These are phyloP conservation scores for Glomeris maerens DNA, from an alignment of 1,140 invertebrate species.

Conservation along the genomic window DNA sequence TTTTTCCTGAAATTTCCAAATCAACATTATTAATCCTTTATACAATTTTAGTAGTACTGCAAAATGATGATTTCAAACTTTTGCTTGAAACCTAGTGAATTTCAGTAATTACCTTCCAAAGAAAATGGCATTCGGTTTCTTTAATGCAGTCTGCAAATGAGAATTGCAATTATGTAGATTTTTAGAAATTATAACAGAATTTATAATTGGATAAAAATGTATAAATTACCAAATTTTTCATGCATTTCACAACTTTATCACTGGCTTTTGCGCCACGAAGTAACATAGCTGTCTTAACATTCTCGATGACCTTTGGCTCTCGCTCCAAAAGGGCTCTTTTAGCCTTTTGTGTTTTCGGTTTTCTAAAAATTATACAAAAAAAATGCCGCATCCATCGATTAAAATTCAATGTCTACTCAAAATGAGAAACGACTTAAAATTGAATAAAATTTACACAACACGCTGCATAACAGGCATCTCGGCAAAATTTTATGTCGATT, in stretches of 20 bases:
- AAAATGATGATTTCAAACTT: too few relatives aligned
- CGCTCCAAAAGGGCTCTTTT: constrained; percentile 65
- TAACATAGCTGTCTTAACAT: constrained; percentile 68
- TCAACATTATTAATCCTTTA: neutral
- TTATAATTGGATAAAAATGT: constrained; percentile 7
- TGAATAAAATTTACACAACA: constrained; percentile 18
- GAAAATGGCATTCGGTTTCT: constrained; percentile 66
- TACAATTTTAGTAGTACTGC: constrained; percentile 3
- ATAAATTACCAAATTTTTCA: constrained; percentile 68
- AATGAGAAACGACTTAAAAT: constrained; percentile 1
- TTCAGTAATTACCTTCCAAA: constrained; percentile 40
- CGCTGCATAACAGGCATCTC: constrained; percentile 19
- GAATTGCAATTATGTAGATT: constrained; percentile 18
- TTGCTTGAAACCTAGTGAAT: constrained; percentile 13
- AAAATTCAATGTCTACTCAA: neutral
- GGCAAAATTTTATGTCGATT: too few relatives aligned
- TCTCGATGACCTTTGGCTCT: constrained; percentile 79
- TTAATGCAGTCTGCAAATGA: constrained; percentile 50
- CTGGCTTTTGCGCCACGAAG: constrained; percentile 73
- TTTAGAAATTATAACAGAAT: neutral
- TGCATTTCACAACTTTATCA: constrained; percentile 49
- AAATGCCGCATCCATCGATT: constrained; percentile 5
- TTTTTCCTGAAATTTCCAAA: constrained; percentile 42
- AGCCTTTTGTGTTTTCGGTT: constrained; percentile 74
- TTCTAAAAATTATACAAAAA: constrained; percentile 43